Conservation (phyloP, 2,797 vertebrate genomes). For the Huso huso region DNA sequence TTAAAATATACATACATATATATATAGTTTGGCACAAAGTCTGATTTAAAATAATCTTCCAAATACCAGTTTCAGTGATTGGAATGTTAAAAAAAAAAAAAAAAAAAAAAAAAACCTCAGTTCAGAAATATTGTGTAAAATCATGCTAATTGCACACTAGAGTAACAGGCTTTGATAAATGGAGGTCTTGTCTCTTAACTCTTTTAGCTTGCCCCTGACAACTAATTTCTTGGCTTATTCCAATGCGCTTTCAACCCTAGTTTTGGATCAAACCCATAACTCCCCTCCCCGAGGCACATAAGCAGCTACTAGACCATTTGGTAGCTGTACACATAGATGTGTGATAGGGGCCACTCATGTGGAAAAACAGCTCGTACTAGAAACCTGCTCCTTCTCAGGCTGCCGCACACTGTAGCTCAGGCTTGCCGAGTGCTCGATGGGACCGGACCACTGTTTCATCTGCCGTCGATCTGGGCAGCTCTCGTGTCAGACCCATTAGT, state of each 20-base stretch:
- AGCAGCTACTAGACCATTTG: constrained; percentile 3
- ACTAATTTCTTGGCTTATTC: constrained; percentile 3
- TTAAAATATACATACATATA: neutral
- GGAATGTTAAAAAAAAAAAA: neutral
- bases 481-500: neutral
- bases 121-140: neutral
- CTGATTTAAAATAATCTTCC: neutral
- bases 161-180: too few species aligned
- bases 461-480: neutral
- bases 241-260: constrained; percentile 4
- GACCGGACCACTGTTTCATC: neutral
- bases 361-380: neutral
- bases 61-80: neutral
- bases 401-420: neutral
- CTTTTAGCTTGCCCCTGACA: neutral
- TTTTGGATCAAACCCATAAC: constrained; percentile 13
- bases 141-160: neutral
- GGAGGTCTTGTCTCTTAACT: neutral
- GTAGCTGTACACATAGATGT: constrained; percentile 5
- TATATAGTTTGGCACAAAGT: neutral
- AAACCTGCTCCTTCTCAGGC: neutral
- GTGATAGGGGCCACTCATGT: neutral
- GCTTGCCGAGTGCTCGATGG: neutral
- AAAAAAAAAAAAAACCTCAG: neutral
- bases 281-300: constrained; percentile 12